Base-by-base conservation (phyloP, 2,888 invertebrate species). In the Rotaria sp. region DNA sequence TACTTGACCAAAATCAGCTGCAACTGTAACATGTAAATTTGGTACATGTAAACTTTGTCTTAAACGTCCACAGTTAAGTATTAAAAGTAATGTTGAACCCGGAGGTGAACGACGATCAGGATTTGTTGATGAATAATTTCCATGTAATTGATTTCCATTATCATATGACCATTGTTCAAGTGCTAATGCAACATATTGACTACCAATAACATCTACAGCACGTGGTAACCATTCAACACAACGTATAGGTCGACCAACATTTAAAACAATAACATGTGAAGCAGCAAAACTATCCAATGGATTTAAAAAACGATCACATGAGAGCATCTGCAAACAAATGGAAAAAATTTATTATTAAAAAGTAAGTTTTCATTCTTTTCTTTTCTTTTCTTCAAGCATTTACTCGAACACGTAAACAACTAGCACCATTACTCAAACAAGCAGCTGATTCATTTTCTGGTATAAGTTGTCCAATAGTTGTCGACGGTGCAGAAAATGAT, bases 251-350 rank as follows among this genome's bases (percentile, higher is more conserved):
- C 80, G 41, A 45, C 80, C 80, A 45, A 80, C 80, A 45, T 80
- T 80, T 26, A 80, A 45, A 45, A 80, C 80, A 45, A 80, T 80
- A 80, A 80, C 80, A 80, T 80, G 80, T n/a, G 80, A 80, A 26
- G 80, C 80, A 45, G 80, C 80, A 80, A 80, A 80, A 80, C 80
- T 80, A 80, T 80, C 80, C 45, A 80, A 80, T 45, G 80, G 80
- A 80, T 80, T 80, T 26, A 80, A 26, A 80, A 80, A 80, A 45
- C 80, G 80, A 80, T 80, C 80, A n/a, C 80, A 80, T 80, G 80
- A 80, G n/a, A 80, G 80, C 80, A 80, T 80, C 80, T 80, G 0
- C 3, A 80, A n/a, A 80, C 35, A 41, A 45, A 80, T 50, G 18
- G 15, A 50, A 50, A n/a, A n/a, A n/a, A n/a, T n/a, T n/a, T 15